Evolutionary conservation across 2,797 vertebrate species (phyloP), one percentile per base, ranked within the genome.

Genomic region (Eremophila alpestris): DNA sequence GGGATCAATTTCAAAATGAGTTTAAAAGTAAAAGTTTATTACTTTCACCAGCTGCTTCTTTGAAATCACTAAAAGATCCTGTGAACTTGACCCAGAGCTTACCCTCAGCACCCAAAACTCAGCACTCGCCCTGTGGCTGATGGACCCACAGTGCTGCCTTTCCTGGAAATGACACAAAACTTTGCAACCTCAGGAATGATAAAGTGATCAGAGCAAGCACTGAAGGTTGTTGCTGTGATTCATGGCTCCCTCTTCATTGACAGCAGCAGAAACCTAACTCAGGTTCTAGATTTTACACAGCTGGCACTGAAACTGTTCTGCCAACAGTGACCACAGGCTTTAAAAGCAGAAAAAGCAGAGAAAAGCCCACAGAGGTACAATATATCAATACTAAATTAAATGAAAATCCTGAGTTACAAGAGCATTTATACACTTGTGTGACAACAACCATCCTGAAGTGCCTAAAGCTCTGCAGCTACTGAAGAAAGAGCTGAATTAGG

Each of bases 51-150:
- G 5, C 9, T 87, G 2, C 19, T 70, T 46, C 45, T 90, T 84
- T 43, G 56, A 82, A 84, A 40, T 46, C 75, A n/a, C 11, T 30
- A 13, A 68, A 90, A 54, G 3, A 2, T 22, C 13, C 38, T 30
- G 7, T 29, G 32, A 24, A 9, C 19, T 49, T 83, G 24, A 62
- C 10, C 32, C 13, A 5, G 19, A 81, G 15, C 7, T 81, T 81
- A 30, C 6, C 75, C 11, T n/a, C 48, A 43, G 4, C 16, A n/a
- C 14, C 22, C 56, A 73, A 87, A 85, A 43, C 13, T 40, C 40
- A 17, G 11, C 38, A 34, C 34, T 60, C 5, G 15, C 22, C 0
- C 0, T 27, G 10, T 13, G n/a, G 15, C 15, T 68, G 32, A 60
- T 17, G 27, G 45, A 56, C 19, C 12, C 29, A 49, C 3, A 8